Evolutionary conservation across 2,797 vertebrate genomes (phyloP), one percentile per base, ranked within the genome.

Genomic region (Galago senegalensis): DNA sequence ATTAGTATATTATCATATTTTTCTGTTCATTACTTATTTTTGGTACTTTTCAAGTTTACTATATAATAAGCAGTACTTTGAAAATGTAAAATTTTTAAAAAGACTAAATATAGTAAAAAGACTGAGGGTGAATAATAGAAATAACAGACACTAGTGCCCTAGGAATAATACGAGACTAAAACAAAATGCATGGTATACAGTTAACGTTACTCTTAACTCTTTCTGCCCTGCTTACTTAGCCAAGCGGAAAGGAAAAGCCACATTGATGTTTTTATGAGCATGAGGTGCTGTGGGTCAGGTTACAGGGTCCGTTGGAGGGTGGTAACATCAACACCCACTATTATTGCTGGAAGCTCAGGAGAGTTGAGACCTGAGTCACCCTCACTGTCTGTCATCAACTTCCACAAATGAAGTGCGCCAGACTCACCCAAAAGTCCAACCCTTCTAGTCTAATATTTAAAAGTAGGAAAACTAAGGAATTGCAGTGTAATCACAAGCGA

Each of bases 191-290:
- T 1, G 0, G 13, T 23, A 2, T 5, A 25, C 2, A 9, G 83
- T 61, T 86, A 2, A 4, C 16, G 46, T 43, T 87, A 34, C 70
- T 86, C 76, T 21, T 86, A 76, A 76, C 90, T 96, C 85, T 16
- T 80, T 91, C 75, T 27, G 18, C 16, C 40, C 82, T 72, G 82
- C 70, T 70, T 27, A 92, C 72, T 67, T 76, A 53, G 63, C 58
- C 34, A 67, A 94, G 75, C 29, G 58, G 81, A 89, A 60, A 88
- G 79, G 72, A 93, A 96, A 87, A 87, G 86, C 20, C 18, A 3
- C 70, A 4, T 23, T 17, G 83, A 58, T 79, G 43, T 89, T 87
- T 75, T 92, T 40, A 53, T n/a, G 34, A 46, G 37, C 18, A 7
- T 9, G 29, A n/a, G n/a, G 31, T 77, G 43, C 75, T 79, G 23